Evolutionary conservation across 2,888 invertebrate species (phyloP).

Genomic region (Plagodis dolabraria): DNA sequence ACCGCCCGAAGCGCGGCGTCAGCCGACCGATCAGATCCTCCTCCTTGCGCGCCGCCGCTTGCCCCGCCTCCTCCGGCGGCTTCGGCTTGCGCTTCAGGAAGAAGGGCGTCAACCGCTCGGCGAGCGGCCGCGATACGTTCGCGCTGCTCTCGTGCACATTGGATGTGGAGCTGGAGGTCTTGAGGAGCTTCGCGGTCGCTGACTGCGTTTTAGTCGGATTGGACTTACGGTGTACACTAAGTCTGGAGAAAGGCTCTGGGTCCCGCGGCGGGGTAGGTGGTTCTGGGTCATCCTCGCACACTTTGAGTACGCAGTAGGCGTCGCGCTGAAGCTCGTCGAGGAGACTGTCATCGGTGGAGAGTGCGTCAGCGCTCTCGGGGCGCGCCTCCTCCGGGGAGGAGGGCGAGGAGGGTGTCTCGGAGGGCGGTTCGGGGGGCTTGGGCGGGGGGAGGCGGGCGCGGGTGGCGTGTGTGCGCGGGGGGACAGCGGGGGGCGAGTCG

Average conservation of each 20-base stretch:
- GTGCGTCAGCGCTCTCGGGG: conserved; percentile 54
- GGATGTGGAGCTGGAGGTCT: conserved; percentile 76
- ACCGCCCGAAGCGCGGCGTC: conserved; percentile 78
- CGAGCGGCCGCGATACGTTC: conserved; percentile 62
- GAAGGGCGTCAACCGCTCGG: conserved; percentile 78
- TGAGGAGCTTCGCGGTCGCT: conserved; percentile 58
- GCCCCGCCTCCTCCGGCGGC: conserved; percentile 51
- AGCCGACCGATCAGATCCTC: conserved; percentile 74
- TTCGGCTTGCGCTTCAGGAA: conserved; percentile 77
- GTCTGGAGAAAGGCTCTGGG: conserved; percentile 68
- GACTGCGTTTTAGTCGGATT: conserved; percentile 69
- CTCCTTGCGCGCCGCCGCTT: conserved; percentile 61
- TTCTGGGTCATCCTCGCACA: conserved; percentile 69
- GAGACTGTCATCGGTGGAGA: conserved; percentile 74
- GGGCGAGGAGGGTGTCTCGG: conserved; percentile 16
- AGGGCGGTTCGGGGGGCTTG: conserved; percentile 23
- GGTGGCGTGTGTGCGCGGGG: conserved; percentile 48
- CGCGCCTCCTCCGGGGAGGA: conserved; percentile 75
- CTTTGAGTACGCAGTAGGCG: conserved; percentile 71
- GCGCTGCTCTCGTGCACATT: conserved; percentile 74
- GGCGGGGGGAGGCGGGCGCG: conserved; percentile 38
- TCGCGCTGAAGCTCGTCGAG: conserved; percentile 75
- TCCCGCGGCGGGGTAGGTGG: conserved; percentile 38
- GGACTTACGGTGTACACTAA: conserved; percentile 75
- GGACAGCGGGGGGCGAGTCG: conserved; percentile 48